Evolutionary conservation across 2,888 invertebrate species (phyloP), one percentile per base, ranked within the genome.

Genomic region (Protophormia terraenovae): DNA sequence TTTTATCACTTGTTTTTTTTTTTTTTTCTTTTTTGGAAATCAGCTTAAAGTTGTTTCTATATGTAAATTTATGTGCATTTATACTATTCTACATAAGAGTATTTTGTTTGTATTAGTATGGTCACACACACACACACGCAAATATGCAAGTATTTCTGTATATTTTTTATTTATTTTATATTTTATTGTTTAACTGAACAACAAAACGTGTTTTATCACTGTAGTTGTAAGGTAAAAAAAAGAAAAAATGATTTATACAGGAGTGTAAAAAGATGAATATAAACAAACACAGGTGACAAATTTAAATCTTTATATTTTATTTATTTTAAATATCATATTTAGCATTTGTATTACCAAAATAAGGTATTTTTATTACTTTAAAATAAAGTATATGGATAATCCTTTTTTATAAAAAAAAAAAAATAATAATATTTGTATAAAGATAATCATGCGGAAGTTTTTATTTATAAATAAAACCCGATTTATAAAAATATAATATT

Each of bases 51-150:
- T 32, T 80, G 55, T 72, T 72, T 72, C 45, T 32, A 29, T 58
- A 72, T 72, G 72, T 66, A 80, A 80, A 80, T 72, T 79, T 64
- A 72, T 53, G 41, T 55, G 45, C 53, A 72, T 72, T 55, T 58
- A 45, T 60, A 27, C 14, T 10, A 12, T n/a, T n/a, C 12, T 41
- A 62, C 50, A 24, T 24, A 55, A 24, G 47, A 19, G 47, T 47
- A 47, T 53, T 14, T 4, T 14, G 1, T 14, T 53, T 53, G 12
- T 27, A 27, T 53, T 27, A 53, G 14, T 53, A 12, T 53, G 24
- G 24, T 6, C 14, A 24, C 0, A 53, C 7, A 50, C 16, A 45
- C 16, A n/a, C 7, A 35, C 35, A n/a, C n/a, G n/a, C n/a, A n/a
- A n/a, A n/a, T n/a, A n/a, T n/a, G n/a, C n/a, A n/a, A n/a, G n/a